These are phyloP conservation scores for Zalophus californianus DNA, from an alignment of 2,797 vertebrate genomes.

Conservation along the genomic window DNA sequence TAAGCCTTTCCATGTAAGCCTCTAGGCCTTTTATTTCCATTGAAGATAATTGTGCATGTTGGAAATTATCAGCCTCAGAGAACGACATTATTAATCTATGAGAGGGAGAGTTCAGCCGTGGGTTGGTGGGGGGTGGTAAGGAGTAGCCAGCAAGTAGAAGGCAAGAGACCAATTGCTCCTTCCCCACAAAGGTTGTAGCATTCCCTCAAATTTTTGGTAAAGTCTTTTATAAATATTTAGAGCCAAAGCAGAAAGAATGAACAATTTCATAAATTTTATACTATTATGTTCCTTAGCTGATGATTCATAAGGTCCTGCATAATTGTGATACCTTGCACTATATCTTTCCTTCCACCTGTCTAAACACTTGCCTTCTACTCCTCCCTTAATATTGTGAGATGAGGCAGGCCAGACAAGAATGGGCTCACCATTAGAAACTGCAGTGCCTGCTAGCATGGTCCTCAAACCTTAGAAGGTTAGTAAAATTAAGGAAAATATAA, in stretches of 20 bases:
- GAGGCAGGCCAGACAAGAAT: neutral
- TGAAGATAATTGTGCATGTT: constrained; percentile 35
- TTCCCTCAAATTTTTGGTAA: neutral
- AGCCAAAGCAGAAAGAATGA: constrained; percentile 11
- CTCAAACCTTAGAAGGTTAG: neutral
- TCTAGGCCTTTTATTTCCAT: neutral
- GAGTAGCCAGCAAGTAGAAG: neutral
- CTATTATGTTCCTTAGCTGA: neutral
- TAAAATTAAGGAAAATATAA: neutral
- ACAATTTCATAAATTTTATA: neutral
- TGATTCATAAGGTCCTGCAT: neutral
- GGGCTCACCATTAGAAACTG: neutral
- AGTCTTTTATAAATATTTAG: neutral
- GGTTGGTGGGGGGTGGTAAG: neutral
- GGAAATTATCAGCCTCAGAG: neutral
- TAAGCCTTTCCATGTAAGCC: constrained; percentile 45
- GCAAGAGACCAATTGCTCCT: neutral
- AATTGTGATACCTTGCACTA: neutral
- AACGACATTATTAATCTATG: constrained; percentile 6
- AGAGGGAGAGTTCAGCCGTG: neutral
- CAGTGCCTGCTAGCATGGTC: neutral
- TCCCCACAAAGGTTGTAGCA: neutral
- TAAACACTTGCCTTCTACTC: neutral
- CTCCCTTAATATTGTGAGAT: neutral
- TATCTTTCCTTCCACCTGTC: neutral